Conservation (phyloP, 2,888 invertebrate genomes). For the Acheta domesticus region DNA sequence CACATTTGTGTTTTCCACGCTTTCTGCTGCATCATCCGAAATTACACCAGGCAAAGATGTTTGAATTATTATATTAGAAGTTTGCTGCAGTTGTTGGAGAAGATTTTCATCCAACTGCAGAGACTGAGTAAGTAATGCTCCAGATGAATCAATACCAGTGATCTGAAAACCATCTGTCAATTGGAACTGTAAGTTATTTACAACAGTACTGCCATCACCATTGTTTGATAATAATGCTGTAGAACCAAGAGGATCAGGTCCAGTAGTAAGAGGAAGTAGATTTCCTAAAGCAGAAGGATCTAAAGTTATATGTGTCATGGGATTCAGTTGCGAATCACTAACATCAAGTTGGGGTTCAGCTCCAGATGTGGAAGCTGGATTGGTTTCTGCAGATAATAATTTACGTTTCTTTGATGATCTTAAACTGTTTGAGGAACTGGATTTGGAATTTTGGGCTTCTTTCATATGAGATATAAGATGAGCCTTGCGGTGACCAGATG, state of each 20-base stretch:
- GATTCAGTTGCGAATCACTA: background rate
- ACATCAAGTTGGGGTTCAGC: background rate
- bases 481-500: constrained; percentile 62
- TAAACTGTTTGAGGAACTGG: background rate
- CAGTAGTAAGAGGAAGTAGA: background rate
- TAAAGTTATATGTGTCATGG: constrained; percentile 24
- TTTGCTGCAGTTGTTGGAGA: constrained; percentile 45
- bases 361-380: background rate
- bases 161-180: constrained; percentile 45
- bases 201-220: constrained; percentile 41
- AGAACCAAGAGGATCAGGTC: background rate
- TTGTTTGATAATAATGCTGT: constrained; percentile 41
- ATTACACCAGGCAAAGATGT: constrained; percentile 35
- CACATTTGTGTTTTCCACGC: background rate
- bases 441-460: background rate
- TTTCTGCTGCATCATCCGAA: background rate
- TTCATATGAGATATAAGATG: constrained; percentile 45
- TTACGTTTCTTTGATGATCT: constrained; percentile 3
- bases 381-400: background rate
- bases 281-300: constrained; percentile 24
- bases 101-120: constrained; percentile 51
- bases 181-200: constrained; percentile 47
- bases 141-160: constrained; percentile 30
- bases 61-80: constrained; percentile 44
- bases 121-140: constrained; percentile 45